Conservation (phyloP, 2,113 vertebrate species). For the Danio rerio region GRCz12tu NC_133188.1:52770001-52770500, state of each 20-base stretch:
- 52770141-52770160: constrained; percentile 82
- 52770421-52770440: background rate
- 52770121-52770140: constrained; percentile 82
- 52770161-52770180: background rate
- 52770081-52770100: constrained; percentile 71
- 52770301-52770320: background rate
- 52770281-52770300: constrained; percentile 87
- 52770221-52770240: constrained; percentile 84
- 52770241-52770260: constrained; percentile 87
- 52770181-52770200: background rate
- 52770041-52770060: constrained; percentile 90
- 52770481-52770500: constrained; percentile 82
- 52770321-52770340: too few relatives aligned
- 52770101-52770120: constrained; percentile 86
- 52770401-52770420: constrained; percentile 88
- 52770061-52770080: constrained; percentile 48
- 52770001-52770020: constrained; percentile 89
- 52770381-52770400: constrained; percentile 78
- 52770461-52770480: too few relatives aligned
- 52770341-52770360: too few relatives aligned
- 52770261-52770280: constrained; percentile 79
- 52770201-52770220: too few relatives aligned
- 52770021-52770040: constrained; percentile 78
- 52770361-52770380: constrained; percentile 88
- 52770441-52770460: too few relatives aligned